Evolutionary conservation across 2,888 invertebrate species (phyloP).

Genomic region (Microplitis deprimator): DNA sequence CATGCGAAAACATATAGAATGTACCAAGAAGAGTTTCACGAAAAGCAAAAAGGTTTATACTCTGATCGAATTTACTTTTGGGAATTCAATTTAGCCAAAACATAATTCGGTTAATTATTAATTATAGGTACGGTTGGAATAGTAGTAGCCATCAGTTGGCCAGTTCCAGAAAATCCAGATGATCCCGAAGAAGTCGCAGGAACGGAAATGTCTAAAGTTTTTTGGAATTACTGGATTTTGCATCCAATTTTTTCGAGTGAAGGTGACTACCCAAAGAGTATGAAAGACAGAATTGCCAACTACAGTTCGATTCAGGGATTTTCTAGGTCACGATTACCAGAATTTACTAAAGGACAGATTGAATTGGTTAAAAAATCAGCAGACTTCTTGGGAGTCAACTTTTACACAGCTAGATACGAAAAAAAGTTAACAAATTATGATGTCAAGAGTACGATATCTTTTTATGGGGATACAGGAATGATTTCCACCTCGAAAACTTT

Average conservation of each 20-base stretch:
- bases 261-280: slow-evolving; percentile 79
- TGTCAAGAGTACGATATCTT: slow-evolving; percentile 30
- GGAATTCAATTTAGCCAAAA: no score
- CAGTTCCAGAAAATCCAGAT: slow-evolving; percentile 61
- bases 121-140: slow-evolving; percentile 75
- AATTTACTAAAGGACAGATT: slow-evolving; percentile 53
- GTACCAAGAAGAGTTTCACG: slow-evolving; percentile 75
- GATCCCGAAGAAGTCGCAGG: slow-evolving; percentile 74
- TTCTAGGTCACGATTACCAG: slow-evolving; percentile 76
- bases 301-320: slow-evolving; percentile 76
- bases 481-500: background rate
- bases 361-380: slow-evolving; percentile 48
- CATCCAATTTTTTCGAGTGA: slow-evolving; percentile 77
- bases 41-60: slow-evolving; percentile 72
- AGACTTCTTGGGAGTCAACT: slow-evolving; percentile 58
- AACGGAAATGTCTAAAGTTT: slow-evolving; percentile 74
- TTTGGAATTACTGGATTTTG: slow-evolving; percentile 78
- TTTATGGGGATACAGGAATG: slow-evolving; percentile 35
- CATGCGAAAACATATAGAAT: slow-evolving; percentile 78
- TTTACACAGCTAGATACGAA: slow-evolving; percentile 44
- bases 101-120: slow-evolving; percentile 34
- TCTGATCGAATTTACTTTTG: background rate
- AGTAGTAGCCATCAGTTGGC: slow-evolving; percentile 74
- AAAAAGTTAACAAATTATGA: slow-evolving; percentile 11
- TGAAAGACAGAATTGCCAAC: slow-evolving; percentile 75